Base-by-base conservation (phyloP, 2,113 vertebrate species). In the Thomomys bottae region DNA sequence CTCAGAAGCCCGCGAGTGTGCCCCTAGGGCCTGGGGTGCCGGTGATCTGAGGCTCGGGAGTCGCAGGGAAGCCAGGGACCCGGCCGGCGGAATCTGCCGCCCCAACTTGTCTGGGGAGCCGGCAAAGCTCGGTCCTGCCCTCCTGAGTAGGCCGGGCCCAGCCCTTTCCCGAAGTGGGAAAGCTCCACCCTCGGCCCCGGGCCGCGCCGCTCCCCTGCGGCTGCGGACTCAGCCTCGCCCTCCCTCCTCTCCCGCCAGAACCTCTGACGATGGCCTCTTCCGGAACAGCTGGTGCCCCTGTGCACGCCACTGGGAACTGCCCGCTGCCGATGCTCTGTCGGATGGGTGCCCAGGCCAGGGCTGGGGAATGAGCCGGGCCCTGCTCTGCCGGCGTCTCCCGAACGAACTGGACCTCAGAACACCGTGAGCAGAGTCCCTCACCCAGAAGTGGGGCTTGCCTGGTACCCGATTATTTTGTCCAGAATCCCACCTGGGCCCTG, bases 131-230 rank as follows among this genome's bases (percentile, higher is more conserved):
- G 30, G 82, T 38, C 89, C 80, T 80, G 87, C 45, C 83, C 64
- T 86, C 85, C 21, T 83, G 0, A 24, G 93, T 80, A 81, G 85
- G 67, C 80, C 6, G n/a, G 34, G 86, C 87, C 96, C 92, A 84
- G 83, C 96, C 95, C 93, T 92, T 94, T 91, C 88, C 86, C 83
- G 21, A 93, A 54, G n/a, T 0, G 23, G 89, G 83, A 95, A 95
- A 95, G 89, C 96, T 94, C 96, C 96, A 95, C 96, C 96, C 96
- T 94, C 90, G 59, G 88, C 96, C 95, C 64, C 73, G 42, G 89
- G 91, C 95, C 63, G 92, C 57, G 45, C 80, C 78, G 67, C 96
- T 91, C 94, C 96, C 92, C 72, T 6, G 90, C 32, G 21, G 40
- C 88, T 59, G 1, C 4, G 84, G 87, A 90, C 92, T 63, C n/a